Evolutionary conservation across 2,113 vertebrate genomes (phyloP).

Genomic region (Ammodytes dubius): DNA sequence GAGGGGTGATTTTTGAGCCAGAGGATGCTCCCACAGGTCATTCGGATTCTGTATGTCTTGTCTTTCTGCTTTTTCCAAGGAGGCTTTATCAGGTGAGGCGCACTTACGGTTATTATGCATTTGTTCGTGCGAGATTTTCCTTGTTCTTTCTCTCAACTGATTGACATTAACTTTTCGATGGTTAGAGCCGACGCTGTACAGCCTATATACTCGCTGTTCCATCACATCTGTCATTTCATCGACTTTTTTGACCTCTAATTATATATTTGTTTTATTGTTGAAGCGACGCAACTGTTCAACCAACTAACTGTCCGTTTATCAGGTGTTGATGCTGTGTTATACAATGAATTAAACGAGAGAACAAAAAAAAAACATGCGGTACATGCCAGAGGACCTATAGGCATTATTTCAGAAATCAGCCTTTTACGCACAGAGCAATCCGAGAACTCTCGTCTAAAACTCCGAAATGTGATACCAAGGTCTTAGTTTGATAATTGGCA

Average conservation of each 20-base stretch:
- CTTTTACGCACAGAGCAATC: slow-evolving; percentile 39
- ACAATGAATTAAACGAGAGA: neutral
- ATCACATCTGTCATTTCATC: neutral
- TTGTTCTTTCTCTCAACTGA: slow-evolving; percentile 5
- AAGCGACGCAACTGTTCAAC: neutral
- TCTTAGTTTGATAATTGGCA: neutral
- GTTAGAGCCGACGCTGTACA: neutral
- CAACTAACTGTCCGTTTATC: neutral
- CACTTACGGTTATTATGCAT: neutral
- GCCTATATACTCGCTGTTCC: too few relatives aligned
- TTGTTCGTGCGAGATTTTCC: slow-evolving; percentile 1
- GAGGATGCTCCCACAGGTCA: slow-evolving; percentile 86
- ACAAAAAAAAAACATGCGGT: neutral
- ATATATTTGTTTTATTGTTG: neutral
- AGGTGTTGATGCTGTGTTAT: neutral
- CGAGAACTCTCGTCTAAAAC: neutral
- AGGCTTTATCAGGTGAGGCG: slow-evolving; percentile 85
- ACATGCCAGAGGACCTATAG: too few relatives aligned
- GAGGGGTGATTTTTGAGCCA: slow-evolving; percentile 75
- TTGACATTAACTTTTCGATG: slow-evolving; percentile 63
- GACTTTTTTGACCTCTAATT: slow-evolving; percentile 7
- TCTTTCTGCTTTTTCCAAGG: slow-evolving; percentile 85
- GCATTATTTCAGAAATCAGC: neutral
- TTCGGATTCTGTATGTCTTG: slow-evolving; percentile 84
- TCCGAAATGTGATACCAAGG: neutral